phyloP scores from a whole-genome alignment of 2,888 invertebrate species.

The Cosmopolites sordidus region DNA sequence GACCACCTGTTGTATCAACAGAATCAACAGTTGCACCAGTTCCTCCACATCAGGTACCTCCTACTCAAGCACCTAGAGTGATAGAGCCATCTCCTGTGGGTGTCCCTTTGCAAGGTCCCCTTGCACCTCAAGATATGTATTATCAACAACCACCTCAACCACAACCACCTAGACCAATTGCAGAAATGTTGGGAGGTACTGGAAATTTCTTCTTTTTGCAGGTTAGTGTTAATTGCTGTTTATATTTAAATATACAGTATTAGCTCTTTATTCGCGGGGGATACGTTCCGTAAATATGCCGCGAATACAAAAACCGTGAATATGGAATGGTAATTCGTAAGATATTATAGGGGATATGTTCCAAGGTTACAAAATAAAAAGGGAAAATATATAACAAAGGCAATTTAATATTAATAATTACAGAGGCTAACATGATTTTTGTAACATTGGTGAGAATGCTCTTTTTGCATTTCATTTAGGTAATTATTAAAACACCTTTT shows the following conservation, averaged over 20 bases:
- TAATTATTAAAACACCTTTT: no score
- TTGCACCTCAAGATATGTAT: slow-evolving; percentile 51
- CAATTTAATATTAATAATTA: no score
- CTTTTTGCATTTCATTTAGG: no score
- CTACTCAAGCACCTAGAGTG: slow-evolving; percentile 41
- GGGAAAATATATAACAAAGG: no score
- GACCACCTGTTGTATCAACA: slow-evolving; percentile 3
- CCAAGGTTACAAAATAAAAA: no score
- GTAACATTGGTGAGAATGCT: no score
- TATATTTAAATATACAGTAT: neutral
- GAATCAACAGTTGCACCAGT: slow-evolving; percentile 32
- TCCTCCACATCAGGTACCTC: slow-evolving; percentile 48
- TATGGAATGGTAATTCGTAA: no score
- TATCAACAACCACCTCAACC: slow-evolving; percentile 41
- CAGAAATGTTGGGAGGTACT: slow-evolving; percentile 72
- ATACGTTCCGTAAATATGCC: no score
- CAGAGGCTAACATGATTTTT: no score
- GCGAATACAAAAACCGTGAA: no score
- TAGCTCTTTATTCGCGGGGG: no score
- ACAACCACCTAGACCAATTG: slow-evolving; percentile 59
- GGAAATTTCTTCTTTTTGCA: slow-evolving; percentile 81
- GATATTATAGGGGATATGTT: no score
- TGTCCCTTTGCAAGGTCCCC: slow-evolving; percentile 19
- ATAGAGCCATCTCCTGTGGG: slow-evolving; percentile 35
- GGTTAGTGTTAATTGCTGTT: slow-evolving; percentile 43